Evolutionary conservation across 2,113 vertebrate species (phyloP), one percentile per base, ranked within the genome.

Genomic region (Acrocephalus arundinaceus): DNA sequence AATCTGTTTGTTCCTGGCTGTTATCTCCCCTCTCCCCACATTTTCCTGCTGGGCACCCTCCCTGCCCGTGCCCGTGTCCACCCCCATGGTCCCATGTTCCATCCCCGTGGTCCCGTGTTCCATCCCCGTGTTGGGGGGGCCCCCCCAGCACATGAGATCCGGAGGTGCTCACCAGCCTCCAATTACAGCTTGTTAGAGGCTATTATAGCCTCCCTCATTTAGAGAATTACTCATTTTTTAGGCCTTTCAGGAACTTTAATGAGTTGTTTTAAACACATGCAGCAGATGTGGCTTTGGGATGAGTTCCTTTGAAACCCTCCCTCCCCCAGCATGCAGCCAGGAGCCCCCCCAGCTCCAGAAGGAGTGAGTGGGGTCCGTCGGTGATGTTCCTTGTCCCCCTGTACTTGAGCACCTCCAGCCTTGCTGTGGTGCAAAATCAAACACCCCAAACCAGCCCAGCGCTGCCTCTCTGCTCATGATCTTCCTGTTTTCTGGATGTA

Each of bases 191-290:
- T 93, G 92, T 96, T 94, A 97, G 89, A 74, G 89, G 81, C 82
- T 94, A 92, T 96, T 94, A 95, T 71, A 72, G 88, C 77, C 92
- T 81, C 87, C 16, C 80, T 97, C 94, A 91, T 97, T 96, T 96
- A 77, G 71, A 96, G 90, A 95, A 96, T 92, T 93, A 89, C 95
- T 97, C 91, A 90, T 93, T 97, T 97, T 96, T 95, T 83, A 95
- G 95, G 93, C 80, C 86, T 95, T 97, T 92, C 92, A 92, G 94
- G 96, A 96, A 96, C 96, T 95, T 91, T 93, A 95, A 94, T 94
- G 94, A 96, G 94, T 94, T 94, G 87, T 87, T 94, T 94, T 81
- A 97, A 96, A 93, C 84, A 91, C 87, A 91, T 48, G 93, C 90
- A 85, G 89, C 93, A 92, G 91, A 96, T 94, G 92, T 94, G 87